phyloP scores from a whole-genome alignment of 2,888 invertebrate genomes.

The Thymelicus acteon region DNA sequence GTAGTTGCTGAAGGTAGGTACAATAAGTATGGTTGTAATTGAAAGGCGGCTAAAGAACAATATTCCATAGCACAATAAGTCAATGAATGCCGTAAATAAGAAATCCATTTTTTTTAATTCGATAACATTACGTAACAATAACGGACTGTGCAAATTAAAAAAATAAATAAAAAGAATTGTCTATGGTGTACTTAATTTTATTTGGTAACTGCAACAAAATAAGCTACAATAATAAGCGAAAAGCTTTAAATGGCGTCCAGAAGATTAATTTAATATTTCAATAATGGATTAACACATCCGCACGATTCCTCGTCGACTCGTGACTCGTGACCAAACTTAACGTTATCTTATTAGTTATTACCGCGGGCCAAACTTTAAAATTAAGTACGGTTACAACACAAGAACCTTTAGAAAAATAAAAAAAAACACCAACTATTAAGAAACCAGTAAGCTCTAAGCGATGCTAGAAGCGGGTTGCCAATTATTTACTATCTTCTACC shows the following conservation, averaged over 20 bases:
- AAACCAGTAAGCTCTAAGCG: conserved; percentile 64
- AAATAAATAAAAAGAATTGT: conserved; percentile 58
- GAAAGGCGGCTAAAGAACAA: too few relatives aligned
- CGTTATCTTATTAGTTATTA: conserved; percentile 19
- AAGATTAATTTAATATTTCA: conserved; percentile 12
- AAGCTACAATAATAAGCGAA: conserved; percentile 66
- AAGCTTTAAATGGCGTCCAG: conserved; percentile 30
- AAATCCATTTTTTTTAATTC: too few relatives aligned
- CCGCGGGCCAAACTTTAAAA: conserved; percentile 41
- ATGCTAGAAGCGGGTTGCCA: conserved; percentile 71
- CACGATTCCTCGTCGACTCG: background rate
- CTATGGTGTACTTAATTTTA: conserved; percentile 72
- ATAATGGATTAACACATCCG: background rate
- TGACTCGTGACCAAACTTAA: conserved; percentile 9
- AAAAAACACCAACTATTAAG: conserved; percentile 43
- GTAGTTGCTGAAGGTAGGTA: too few relatives aligned
- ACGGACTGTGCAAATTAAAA: background rate
- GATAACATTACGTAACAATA: too few relatives aligned
- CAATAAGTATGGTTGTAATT: too few relatives aligned
- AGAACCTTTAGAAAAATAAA: conserved; percentile 51
- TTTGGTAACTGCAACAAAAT: conserved; percentile 77
- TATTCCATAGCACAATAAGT: too few relatives aligned
- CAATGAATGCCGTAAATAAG: too few relatives aligned
- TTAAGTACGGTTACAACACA: conserved; percentile 55
- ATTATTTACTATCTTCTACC: conserved; percentile 53